Base-by-base conservation (phyloP, 1,140 invertebrate species). In the Mizuhopecten yessoensis region DNA sequence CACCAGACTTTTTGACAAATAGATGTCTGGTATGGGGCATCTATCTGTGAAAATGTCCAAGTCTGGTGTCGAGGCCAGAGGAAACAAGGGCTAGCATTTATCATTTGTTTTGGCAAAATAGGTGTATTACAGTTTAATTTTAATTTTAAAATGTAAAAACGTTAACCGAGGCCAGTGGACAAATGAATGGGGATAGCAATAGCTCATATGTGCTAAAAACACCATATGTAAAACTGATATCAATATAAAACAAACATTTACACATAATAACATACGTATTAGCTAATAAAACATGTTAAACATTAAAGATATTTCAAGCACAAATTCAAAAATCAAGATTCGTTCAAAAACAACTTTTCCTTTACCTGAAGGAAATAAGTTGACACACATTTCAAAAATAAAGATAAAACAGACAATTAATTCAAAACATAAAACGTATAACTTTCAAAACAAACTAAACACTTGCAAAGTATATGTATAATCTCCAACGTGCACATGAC, bases 271-370 rank as follows among this genome's bases (percentile, higher is more conserved):
- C 57, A 75, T n/a, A 29, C 57, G 29, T 75, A 29, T 75, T 29
- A 75, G n/a, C 57, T n/a, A 29, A 75, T 75, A 75, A 75, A 75
- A 75, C 57, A 75, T 29, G 57, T n/a, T 75, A 75, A 75, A 49
- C 11, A 9, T 49, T 49, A 49, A 49, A 49, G 11, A 49, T 39
- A 49, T 10, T 49, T 9, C 1, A 49, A 20, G 20, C 3, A 49
- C 45, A 49, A 49, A 49, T 20, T 13, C 45, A 49, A 1, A 75
- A 1, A 75, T 39, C 36, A 39, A 39, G 1, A 75, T 3, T 29
- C 23, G 17, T 75, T 75, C 57, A 75, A 75, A 75, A 45, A 45
- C 42, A 45, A 45, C 42, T 45, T 45, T 75, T 75, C 57, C 57
- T 75, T 75, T 75, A 75, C 57, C 57, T 75, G 57, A 75, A 75